A percentile compares a stretch with the other conserved stretches of the same genome.
phyloP scores from a whole-genome alignment of 2,113 vertebrate genomes.

The Bothrops jararaca region DNA sequence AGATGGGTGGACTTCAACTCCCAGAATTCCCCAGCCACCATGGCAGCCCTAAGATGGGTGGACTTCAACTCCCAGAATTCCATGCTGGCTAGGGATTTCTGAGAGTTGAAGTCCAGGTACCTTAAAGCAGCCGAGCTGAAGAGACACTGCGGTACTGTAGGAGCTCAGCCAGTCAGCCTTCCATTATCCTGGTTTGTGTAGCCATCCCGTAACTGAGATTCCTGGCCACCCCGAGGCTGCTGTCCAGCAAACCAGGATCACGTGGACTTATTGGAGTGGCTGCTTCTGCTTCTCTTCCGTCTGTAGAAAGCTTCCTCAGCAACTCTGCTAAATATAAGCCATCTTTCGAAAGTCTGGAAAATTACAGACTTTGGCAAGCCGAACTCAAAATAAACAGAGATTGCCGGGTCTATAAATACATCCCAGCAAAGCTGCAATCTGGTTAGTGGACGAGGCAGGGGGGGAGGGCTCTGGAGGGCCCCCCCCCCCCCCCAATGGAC shows the following conservation, averaged over 20 bases:
- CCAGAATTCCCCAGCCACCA: too few species aligned
- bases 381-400: not conserved
- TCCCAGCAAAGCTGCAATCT: not conserved
- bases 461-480: not conserved
- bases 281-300: not conserved
- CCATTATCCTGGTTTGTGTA: not conserved
- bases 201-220: not conserved
- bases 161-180: not conserved
- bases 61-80: too few species aligned
- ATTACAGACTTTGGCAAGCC: not conserved
- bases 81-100: not conserved
- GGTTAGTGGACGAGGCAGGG: not conserved
- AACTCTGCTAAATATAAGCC: not conserved
- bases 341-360: not conserved
- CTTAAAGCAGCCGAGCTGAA: not conserved
- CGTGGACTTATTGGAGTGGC: not conserved
- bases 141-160: not conserved
- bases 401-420: not conserved
- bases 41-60: too few species aligned
- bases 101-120: not conserved
- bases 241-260: not conserved
- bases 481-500: fast-evolving
- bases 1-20: too few species aligned
- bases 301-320: not conserved
- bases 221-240: not conserved